A percentile compares a stretch with the other conserved stretches of the same genome.
These are phyloP conservation scores for Lasioglossum calceatum DNA, from an alignment of 2,888 invertebrate genomes.

Conservation along the genomic window DNA sequence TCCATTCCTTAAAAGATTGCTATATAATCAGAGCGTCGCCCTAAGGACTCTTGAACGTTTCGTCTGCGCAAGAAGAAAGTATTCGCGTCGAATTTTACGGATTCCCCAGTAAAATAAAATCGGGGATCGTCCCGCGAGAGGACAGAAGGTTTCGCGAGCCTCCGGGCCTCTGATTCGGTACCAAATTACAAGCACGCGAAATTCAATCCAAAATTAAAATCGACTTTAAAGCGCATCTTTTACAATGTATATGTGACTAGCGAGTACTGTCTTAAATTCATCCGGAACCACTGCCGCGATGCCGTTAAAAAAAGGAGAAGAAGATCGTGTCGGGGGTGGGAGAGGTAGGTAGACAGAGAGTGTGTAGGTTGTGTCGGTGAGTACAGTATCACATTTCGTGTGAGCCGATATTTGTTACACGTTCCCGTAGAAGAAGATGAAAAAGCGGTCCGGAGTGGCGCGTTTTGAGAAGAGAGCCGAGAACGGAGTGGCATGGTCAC, in stretches of 20 bases:
- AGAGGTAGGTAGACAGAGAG: constrained; percentile 27
- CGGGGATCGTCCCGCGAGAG: neutral
- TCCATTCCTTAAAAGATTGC: neutral
- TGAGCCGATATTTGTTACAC: constrained; percentile 73
- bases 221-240: constrained; percentile 56
- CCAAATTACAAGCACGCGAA: constrained; percentile 50
- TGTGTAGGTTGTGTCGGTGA: constrained; percentile 61
- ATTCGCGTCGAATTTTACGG: neutral
- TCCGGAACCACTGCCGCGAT: constrained; percentile 36
- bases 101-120: neutral
- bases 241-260: constrained; percentile 53
- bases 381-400: constrained; percentile 72
- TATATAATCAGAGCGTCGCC: neutral
- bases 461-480: constrained; percentile 31
- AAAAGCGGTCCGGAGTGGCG: constrained; percentile 61
- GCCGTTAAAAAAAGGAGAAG: constrained; percentile 21
- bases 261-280: constrained; percentile 55
- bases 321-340: neutral
- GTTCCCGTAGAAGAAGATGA: constrained; percentile 70
- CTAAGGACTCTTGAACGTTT: neutral
- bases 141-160: constrained; percentile 1
- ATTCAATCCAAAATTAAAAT: constrained; percentile 59
- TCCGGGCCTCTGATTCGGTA: constrained; percentile 1
- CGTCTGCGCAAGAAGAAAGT: neutral
- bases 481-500: constrained; percentile 67